Evolutionary conservation across 35 echinoderm and acorn worm genomes (phyloP), one percentile per base, ranked within the genome.

Genomic region (Amphiura filiformis): DNA sequence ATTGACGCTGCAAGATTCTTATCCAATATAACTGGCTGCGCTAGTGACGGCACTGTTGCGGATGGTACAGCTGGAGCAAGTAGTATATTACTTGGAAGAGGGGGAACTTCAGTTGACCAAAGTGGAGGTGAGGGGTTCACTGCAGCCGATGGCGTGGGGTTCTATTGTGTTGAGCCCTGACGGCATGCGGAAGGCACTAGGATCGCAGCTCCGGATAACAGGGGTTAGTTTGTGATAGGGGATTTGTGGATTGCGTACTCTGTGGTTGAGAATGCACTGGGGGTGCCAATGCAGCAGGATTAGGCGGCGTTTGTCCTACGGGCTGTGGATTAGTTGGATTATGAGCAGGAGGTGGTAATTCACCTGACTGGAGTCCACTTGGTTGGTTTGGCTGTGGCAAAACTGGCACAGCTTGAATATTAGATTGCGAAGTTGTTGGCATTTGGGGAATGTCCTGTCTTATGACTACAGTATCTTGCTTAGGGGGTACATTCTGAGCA

Each of bases 121-220:
- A 97, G 78, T 4, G 95, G 95, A 23, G 92, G 91, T 0, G 95
- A 97, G 26, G 95, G 95, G 36, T 91, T 97, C 11, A 90, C 88
- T 15, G 61, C 26, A 30, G 61, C 28, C 35, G 91, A 81, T 11
- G 81, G 84, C n/a, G n/a, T 56, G 87, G 84, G 34, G 65, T 84
- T 26, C 80, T 56, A 23, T 57, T 82, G 65, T 93, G 90, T 42
- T 80, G 80, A 38, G 87, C 78, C 13, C 81, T 83, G 38, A 97
- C 85, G 33, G 82, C 81, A 56, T n/a, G n/a, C 91, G 91, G 56
- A 97, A 93, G 78, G 94, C 91, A 93, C 91, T 97, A 12, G 83
- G 84, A 31, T 96, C 18, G 82, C 9, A n/a, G 61, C 28, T 70
- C 61, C 61, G 1, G 61, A 70, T 30, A 70, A 26, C 2, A 70